These are phyloP conservation scores for Apoderus coryli DNA, from an alignment of 2,888 invertebrate species.

Conservation along the genomic window DNA sequence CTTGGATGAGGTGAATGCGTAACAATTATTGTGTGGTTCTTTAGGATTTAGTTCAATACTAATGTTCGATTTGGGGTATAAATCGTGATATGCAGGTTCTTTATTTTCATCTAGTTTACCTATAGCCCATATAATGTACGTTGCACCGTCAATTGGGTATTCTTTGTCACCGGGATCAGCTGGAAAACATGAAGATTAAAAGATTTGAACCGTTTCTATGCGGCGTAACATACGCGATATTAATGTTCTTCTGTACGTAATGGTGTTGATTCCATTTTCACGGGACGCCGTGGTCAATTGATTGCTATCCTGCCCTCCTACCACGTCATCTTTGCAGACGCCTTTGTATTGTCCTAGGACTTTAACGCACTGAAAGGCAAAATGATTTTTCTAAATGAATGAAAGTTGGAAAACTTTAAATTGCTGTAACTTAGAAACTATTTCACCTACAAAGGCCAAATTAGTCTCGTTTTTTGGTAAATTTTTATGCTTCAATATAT, in stretches of 20 bases:
- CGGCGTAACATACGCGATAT: conserved; percentile 62
- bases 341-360: conserved; percentile 76
- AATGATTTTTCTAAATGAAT: conserved; percentile 13
- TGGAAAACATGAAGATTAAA: conserved; percentile 26
- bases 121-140: conserved; percentile 68
- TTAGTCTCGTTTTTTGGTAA: too few relatives aligned
- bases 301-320: conserved; percentile 69
- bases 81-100: conserved; percentile 72
- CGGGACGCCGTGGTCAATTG: conserved; percentile 62
- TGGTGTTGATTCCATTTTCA: conserved; percentile 59
- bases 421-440: too few relatives aligned
- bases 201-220: too few relatives aligned
- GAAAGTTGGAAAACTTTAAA: too few relatives aligned
- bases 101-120: conserved; percentile 62
- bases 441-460: too few relatives aligned
- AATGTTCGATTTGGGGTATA: conserved; percentile 59
- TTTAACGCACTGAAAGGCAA: conserved; percentile 65
- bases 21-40: conserved; percentile 54
- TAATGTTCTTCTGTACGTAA: conserved; percentile 64
- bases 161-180: conserved; percentile 67
- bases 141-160: conserved; percentile 42
- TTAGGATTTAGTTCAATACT: conserved; percentile 49
- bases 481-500: too few relatives aligned
- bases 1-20: conserved; percentile 46
- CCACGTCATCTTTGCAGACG: conserved; percentile 69